Conservation (phyloP, 2,888 invertebrate genomes). For the Crocallis elinguaria region DNA sequence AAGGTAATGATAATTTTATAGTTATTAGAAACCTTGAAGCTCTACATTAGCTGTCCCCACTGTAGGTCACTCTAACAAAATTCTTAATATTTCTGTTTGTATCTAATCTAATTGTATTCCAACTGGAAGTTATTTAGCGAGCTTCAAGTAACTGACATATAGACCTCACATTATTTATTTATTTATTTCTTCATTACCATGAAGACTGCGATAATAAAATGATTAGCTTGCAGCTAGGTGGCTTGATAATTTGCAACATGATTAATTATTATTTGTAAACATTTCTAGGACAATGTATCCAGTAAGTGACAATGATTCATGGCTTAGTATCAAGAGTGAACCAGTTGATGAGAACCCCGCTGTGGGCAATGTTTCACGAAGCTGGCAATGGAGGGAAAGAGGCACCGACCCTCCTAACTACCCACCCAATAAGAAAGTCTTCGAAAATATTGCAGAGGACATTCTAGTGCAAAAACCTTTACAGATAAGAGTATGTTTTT, state of each 20-base stretch:
- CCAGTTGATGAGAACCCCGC: constrained; percentile 64
- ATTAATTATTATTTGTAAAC: not conserved
- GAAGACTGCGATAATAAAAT: too few species aligned
- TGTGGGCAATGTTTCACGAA: constrained; percentile 70
- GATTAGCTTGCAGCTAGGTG: too few species aligned
- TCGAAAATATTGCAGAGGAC: constrained; percentile 87
- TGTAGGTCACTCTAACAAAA: not conserved
- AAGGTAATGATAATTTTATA: constrained; percentile 23
- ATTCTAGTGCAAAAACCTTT: constrained; percentile 86
- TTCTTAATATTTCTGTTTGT: too few species aligned
- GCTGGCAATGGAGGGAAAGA: constrained; percentile 78
- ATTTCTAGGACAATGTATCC: constrained; percentile 73
- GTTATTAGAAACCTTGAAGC: not conserved
- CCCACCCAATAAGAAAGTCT: constrained; percentile 77
- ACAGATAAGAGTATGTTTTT: constrained; percentile 84
- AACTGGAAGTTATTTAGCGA: too few species aligned
- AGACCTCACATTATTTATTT: too few species aligned
- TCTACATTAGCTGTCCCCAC: not conserved
- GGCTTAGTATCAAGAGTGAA: constrained; percentile 72
- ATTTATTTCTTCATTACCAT: too few species aligned
- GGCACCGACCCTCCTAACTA: constrained; percentile 69
- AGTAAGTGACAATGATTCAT: constrained; percentile 66
- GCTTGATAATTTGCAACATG: not conserved
- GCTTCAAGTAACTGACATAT: too few species aligned
- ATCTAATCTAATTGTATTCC: too few species aligned